These are phyloP conservation scores for Sparus aurata DNA, from an alignment of 2,797 vertebrate genomes.

Conservation along the genomic window DNA sequence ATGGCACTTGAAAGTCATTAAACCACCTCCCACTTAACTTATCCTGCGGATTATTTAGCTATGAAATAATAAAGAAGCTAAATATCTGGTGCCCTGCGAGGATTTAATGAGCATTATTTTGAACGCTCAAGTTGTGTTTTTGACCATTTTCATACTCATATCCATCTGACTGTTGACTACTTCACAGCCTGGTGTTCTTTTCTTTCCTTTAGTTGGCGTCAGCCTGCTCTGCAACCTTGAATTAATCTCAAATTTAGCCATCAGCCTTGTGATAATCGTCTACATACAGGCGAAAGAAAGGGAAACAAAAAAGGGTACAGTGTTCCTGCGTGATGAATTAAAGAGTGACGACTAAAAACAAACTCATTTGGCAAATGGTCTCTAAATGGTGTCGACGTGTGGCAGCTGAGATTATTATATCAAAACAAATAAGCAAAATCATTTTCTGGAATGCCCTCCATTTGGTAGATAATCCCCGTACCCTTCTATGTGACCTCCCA, in stretches of 20 bases:
- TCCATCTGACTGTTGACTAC: slow-evolving; percentile 36
- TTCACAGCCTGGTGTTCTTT: slow-evolving; percentile 35
- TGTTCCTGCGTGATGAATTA: slow-evolving; percentile 33
- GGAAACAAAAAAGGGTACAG: slow-evolving; percentile 19
- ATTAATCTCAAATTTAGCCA: slow-evolving; percentile 31
- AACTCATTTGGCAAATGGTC: slow-evolving; percentile 68
- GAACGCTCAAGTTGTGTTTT: slow-evolving; percentile 50
- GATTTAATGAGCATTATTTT: slow-evolving; percentile 54
- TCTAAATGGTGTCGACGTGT: slow-evolving; percentile 85
- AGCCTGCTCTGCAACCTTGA: slow-evolving; percentile 43
- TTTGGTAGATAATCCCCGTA: slow-evolving; percentile 93
- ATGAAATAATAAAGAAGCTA: slow-evolving; percentile 55
- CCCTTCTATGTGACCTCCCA: slow-evolving; percentile 90
- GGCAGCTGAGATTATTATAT: slow-evolving; percentile 90
- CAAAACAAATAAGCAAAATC: slow-evolving; percentile 89
- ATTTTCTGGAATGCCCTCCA: slow-evolving; percentile 91
- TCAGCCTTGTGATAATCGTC: not conserved
- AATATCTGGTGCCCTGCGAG: slow-evolving; percentile 44
- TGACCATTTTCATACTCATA: slow-evolving; percentile 57
- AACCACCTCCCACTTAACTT: slow-evolving; percentile 58
- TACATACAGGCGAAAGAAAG: slow-evolving; percentile 16
- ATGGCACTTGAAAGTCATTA: slow-evolving; percentile 70
- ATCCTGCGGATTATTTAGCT: slow-evolving; percentile 55
- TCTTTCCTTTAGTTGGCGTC: slow-evolving; percentile 24
- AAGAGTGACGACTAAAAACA: slow-evolving; percentile 53